Evolutionary conservation across 92 coral and sea anemone species (phyloP).

Genomic region (Actinostola sp.): DNA sequence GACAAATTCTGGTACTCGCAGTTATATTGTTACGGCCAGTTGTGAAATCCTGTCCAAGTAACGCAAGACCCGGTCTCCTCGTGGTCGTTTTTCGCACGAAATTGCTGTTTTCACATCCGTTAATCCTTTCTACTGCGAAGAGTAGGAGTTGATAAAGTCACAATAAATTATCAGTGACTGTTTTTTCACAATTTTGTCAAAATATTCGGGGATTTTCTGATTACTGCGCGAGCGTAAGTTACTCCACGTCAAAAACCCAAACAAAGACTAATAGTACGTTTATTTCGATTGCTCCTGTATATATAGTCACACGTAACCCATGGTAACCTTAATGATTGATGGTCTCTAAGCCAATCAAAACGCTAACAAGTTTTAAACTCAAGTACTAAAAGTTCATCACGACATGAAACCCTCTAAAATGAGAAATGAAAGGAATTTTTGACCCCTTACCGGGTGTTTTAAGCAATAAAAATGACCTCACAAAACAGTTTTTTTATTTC

Average conservation of each 20-base stretch:
- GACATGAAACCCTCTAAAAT: background rate
- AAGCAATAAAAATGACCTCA: too few species aligned
- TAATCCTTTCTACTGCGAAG: background rate
- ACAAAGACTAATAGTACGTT: conserved; percentile 2
- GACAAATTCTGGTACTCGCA: background rate
- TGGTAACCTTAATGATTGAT: conserved; percentile 1
- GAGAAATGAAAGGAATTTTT: too few species aligned
- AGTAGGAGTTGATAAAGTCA: background rate
- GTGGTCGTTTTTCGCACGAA: background rate
- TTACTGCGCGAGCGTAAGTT: background rate
- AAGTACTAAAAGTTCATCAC: background rate
- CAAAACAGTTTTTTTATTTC: too few species aligned
- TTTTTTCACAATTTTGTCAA: background rate
- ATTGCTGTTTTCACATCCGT: background rate
- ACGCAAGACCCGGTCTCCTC: conserved; percentile 7
- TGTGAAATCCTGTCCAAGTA: conserved; percentile 19
- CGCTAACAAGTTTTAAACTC: background rate
- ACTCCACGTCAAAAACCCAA: background rate
- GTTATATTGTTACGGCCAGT: background rate
- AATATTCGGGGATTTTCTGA: conserved; percentile 4
- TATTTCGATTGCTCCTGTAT: background rate
- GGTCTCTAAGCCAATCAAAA: conserved; percentile 1
- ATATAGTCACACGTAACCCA: conserved; percentile 8
- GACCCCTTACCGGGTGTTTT: too few species aligned
- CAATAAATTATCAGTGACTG: background rate